These are phyloP conservation scores for Heterodera schachtii DNA, from an alignment of 1,140 invertebrate genomes.

Conservation along the genomic window DNA sequence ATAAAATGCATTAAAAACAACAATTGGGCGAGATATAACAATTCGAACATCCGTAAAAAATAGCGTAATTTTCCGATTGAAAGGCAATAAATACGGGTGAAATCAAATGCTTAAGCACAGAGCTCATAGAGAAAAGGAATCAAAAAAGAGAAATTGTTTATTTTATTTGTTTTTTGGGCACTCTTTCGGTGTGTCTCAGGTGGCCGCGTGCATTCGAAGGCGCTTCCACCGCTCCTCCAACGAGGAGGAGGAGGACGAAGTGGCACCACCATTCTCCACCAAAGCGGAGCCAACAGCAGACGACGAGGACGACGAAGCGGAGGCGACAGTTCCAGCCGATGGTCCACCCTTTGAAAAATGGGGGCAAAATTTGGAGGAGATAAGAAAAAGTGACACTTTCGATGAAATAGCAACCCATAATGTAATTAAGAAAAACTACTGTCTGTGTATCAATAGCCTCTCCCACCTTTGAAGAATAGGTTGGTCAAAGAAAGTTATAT, in stretches of 20 bases:
- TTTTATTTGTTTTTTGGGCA: neutral
- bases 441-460: no score
- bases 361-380: neutral
- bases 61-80: no score
- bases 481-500: no score
- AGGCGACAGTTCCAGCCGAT: neutral
- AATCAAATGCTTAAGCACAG: neutral
- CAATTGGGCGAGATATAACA: no score
- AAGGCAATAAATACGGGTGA: no score
- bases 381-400: neutral
- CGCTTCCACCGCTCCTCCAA: slow-evolving; percentile 40
- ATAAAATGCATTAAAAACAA: no score
- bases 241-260: slow-evolving; percentile 15
- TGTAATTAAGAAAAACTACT: no score
- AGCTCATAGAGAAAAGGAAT: neutral
- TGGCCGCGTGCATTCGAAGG: slow-evolving; percentile 34
- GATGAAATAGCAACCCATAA: no score
- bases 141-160: neutral
- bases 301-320: neutral
- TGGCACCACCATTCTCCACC: neutral
- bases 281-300: neutral
- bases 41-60: no score
- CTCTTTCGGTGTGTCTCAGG: neutral
- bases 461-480: no score
- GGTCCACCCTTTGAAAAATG: neutral